These are phyloP conservation scores for Chaitophorus viminalis DNA, from an alignment of 2,888 invertebrate species.

Conservation along the genomic window DNA sequence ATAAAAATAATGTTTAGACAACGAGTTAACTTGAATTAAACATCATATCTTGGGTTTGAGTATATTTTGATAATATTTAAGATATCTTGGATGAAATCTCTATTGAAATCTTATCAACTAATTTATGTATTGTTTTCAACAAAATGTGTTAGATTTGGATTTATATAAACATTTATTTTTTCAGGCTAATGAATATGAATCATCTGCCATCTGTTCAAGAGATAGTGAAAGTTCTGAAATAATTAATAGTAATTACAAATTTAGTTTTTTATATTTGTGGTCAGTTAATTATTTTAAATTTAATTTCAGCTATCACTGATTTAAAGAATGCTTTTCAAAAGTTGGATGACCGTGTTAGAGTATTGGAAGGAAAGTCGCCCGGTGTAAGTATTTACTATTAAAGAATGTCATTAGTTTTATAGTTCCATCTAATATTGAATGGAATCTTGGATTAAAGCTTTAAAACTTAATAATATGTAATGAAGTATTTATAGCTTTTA, in stretches of 20 bases:
- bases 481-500: too few relatives aligned
- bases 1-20: background rate
- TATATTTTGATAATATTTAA: background rate
- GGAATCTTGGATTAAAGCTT: too few relatives aligned
- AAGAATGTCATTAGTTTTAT: background rate
- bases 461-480: too few relatives aligned
- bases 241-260: conserved; percentile 36
- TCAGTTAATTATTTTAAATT: background rate
- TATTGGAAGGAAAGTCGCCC: conserved; percentile 42
- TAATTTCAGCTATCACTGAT: conserved; percentile 21
- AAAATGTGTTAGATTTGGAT: background rate
- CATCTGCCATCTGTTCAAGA: conserved; percentile 21
- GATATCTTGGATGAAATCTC: conserved; percentile 41
- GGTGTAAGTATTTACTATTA: conserved; percentile 27
- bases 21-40: background rate
- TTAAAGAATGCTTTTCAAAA: conserved; percentile 41
- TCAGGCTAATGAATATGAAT: conserved; percentile 30
- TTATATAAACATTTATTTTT: background rate
- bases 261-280: background rate
- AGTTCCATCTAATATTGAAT: too few relatives aligned
- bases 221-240: background rate
- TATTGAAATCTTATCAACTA: background rate
- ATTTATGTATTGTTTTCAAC: background rate
- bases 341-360: conserved; percentile 41
- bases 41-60: background rate